A percentile compares a stretch with the other conserved stretches of the same genome.
Evolutionary conservation across 2,888 invertebrate species (phyloP).

Genomic region (Scaptomyza polygonia): DNA sequence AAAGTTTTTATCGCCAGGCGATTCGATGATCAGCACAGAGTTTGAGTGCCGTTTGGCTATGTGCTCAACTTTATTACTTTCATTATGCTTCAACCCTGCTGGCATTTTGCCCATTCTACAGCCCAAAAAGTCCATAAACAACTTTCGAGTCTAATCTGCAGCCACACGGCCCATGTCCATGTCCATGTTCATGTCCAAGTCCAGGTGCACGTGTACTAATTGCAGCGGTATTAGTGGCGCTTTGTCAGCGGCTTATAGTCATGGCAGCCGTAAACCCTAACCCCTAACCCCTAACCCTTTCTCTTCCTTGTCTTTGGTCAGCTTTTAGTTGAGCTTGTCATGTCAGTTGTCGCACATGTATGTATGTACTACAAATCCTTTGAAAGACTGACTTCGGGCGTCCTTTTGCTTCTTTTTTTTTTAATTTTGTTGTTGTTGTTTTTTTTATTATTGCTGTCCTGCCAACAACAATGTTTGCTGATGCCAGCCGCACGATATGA

Average conservation of each 20-base stretch:
- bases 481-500: slow-evolving; percentile 32
- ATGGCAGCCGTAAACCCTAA: background rate
- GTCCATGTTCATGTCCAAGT: slow-evolving; percentile 45
- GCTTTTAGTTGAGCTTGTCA: slow-evolving; percentile 49
- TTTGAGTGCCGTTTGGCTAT: slow-evolving; percentile 3
- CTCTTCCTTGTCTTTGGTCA: background rate
- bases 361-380: slow-evolving; percentile 1
- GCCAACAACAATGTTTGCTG: slow-evolving; percentile 23
- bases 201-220: slow-evolving; percentile 73
- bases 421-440: no score
- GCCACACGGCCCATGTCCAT: slow-evolving; percentile 41
- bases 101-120: slow-evolving; percentile 26
- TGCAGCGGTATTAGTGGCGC: slow-evolving; percentile 75
- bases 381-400: slow-evolving; percentile 35
- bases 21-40: slow-evolving; percentile 35
- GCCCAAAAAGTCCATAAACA: slow-evolving; percentile 65
- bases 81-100: slow-evolving; percentile 71
- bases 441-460: slow-evolving; percentile 7
- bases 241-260: slow-evolving; percentile 75
- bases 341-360: slow-evolving; percentile 54
- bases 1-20: slow-evolving; percentile 70
- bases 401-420: slow-evolving; percentile 3
- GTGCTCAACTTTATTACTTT: slow-evolving; percentile 76
- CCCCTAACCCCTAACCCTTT: no score
- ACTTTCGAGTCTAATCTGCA: slow-evolving; percentile 71